Evolutionary conservation across 2,888 invertebrate species (phyloP).

Genomic region (Pyrrhia umbra): DNA sequence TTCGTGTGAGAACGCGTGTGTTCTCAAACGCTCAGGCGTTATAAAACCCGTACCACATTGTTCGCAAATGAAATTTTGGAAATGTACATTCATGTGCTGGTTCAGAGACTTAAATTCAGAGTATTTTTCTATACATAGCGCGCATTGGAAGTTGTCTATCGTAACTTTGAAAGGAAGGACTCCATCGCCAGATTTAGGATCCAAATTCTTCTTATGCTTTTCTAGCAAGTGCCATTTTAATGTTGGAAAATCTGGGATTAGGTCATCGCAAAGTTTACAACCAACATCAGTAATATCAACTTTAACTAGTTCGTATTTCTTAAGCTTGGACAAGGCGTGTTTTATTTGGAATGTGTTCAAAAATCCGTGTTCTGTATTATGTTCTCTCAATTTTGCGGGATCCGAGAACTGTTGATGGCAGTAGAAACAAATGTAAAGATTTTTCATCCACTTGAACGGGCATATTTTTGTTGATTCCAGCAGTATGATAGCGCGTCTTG

Average conservation of each 20-base stretch:
- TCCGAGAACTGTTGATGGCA: constrained; percentile 79
- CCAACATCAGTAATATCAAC: constrained; percentile 78
- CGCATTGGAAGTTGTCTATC: constrained; percentile 75
- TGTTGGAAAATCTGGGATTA: constrained; percentile 65
- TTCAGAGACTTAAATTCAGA: constrained; percentile 82
- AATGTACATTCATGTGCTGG: constrained; percentile 87
- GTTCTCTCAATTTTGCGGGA: constrained; percentile 73
- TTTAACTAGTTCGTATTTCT: constrained; percentile 81
- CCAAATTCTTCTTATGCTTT: constrained; percentile 74
- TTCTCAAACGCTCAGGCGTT: constrained; percentile 80
- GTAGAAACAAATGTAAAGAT: constrained; percentile 81
- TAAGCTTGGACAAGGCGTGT: constrained; percentile 73
- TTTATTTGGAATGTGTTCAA: constrained; percentile 68
- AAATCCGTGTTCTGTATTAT: constrained; percentile 69
- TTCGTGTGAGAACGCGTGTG: constrained; percentile 81
- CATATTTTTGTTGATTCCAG: constrained; percentile 80
- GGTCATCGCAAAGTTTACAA: constrained; percentile 78
- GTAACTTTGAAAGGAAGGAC: constrained; percentile 81
- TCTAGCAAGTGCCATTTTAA: constrained; percentile 78
- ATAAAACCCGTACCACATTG: constrained; percentile 84
- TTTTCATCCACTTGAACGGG: constrained; percentile 84
- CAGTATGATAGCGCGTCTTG: constrained; percentile 73
- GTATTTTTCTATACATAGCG: constrained; percentile 75
- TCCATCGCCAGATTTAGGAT: constrained; percentile 73
- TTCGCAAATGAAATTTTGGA: constrained; percentile 85